phyloP scores from a whole-genome alignment of 2,797 vertebrate species.

The Choloepus didactylus region DNA sequence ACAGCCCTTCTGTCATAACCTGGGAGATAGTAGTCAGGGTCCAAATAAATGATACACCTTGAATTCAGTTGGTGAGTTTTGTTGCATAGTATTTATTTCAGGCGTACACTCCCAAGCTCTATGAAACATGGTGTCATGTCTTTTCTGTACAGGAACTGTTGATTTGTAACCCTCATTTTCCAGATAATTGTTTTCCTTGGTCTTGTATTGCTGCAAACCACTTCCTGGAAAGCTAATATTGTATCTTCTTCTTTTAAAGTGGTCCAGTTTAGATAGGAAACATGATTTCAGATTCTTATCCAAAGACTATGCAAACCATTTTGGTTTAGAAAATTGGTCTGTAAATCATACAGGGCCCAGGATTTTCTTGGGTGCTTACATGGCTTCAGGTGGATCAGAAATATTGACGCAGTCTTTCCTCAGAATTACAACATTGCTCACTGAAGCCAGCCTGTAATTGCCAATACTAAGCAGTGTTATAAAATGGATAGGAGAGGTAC shows the following conservation, averaged over 20 bases:
- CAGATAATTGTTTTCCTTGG: constrained; percentile 75
- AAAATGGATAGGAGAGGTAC: neutral
- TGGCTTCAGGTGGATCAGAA: constrained; percentile 69
- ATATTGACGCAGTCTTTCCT: constrained; percentile 48
- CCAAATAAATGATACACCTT: constrained; percentile 40
- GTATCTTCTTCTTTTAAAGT: constrained; percentile 63
- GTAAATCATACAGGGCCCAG: constrained; percentile 71
- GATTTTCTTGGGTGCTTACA: constrained; percentile 65
- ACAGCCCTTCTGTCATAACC: constrained; percentile 48
- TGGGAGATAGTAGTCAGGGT: neutral
- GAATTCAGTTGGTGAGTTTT: constrained; percentile 52
- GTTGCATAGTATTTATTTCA: constrained; percentile 45
- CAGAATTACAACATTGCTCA: constrained; percentile 51
- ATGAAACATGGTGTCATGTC: constrained; percentile 23
- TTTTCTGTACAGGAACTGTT: constrained; percentile 46
- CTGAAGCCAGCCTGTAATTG: constrained; percentile 55
- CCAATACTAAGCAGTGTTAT: constrained; percentile 11
- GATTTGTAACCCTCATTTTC: constrained; percentile 76
- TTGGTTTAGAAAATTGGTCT: constrained; percentile 76
- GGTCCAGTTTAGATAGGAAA: constrained; percentile 73
- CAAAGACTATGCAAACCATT: constrained; percentile 80
- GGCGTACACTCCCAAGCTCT: neutral
- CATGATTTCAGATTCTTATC: constrained; percentile 79
- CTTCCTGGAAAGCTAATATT: constrained; percentile 61
- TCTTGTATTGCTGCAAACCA: constrained; percentile 56